Percentiles rank a stretch among this genome's conserved stretches.
These are phyloP conservation scores for Drosophila nigricruria DNA, from an alignment of 2,888 invertebrate genomes.

Conservation along the genomic window DNA sequence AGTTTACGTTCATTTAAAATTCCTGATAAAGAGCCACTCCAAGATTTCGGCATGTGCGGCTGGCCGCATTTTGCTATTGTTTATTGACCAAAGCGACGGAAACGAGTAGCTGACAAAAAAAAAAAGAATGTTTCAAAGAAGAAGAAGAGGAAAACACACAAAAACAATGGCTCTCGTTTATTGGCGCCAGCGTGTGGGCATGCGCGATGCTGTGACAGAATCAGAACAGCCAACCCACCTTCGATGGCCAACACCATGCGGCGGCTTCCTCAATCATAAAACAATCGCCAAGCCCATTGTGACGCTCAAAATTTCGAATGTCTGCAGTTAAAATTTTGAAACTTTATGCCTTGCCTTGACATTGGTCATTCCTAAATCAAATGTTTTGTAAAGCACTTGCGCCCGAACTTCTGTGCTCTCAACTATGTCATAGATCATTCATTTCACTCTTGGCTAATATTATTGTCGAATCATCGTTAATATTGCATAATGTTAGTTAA, in stretches of 20 bases:
- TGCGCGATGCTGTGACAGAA: slow-evolving; percentile 38
- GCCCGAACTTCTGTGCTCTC: slow-evolving; percentile 42
- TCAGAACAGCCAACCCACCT: slow-evolving; percentile 32
- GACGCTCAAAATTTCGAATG: slow-evolving; percentile 23
- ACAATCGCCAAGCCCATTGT: slow-evolving; percentile 20
- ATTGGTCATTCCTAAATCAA: slow-evolving; percentile 16
- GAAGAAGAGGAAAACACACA: slow-evolving; percentile 8
- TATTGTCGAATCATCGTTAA: slow-evolving; percentile 7
- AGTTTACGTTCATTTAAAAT: slow-evolving; percentile 60
- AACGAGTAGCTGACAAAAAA: slow-evolving; percentile 20
- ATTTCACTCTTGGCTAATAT: slow-evolving; percentile 1
- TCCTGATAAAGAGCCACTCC: slow-evolving; percentile 26
- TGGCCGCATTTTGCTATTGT: slow-evolving; percentile 53
- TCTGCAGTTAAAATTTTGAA: slow-evolving; percentile 17
- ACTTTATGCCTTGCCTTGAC: slow-evolving; percentile 14
- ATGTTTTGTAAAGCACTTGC: slow-evolving; percentile 2
- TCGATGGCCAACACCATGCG: slow-evolving; percentile 34
- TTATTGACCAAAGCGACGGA: slow-evolving; percentile 21
- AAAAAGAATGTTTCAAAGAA: not conserved
- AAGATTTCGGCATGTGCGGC: slow-evolving; percentile 23
- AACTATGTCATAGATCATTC: slow-evolving; percentile 36
- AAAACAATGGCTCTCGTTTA: slow-evolving; percentile 20
- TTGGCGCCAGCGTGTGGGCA: slow-evolving; percentile 6
- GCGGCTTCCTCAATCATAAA: slow-evolving; percentile 51
- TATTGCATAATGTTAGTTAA: slow-evolving; percentile 20